Conservation (phyloP, 2,113 vertebrate species). For the Hucho hucho region DNA sequence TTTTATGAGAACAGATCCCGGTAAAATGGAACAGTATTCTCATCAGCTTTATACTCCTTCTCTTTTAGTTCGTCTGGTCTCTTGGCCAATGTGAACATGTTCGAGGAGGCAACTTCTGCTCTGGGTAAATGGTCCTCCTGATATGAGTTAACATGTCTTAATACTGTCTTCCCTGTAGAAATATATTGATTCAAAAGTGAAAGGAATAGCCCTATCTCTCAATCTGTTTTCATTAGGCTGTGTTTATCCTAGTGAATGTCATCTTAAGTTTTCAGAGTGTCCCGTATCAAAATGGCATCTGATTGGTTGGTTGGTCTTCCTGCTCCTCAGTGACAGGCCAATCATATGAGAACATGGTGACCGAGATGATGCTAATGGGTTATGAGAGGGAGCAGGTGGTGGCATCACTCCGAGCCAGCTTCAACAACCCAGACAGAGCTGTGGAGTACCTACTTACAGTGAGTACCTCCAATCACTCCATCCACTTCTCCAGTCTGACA, state of each 20-base stretch:
- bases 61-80: slow-evolving; percentile 79
- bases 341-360: slow-evolving; percentile 96
- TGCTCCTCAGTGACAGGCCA: slow-evolving; percentile 85
- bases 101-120: slow-evolving; percentile 93
- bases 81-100: slow-evolving; percentile 84
- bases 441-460: slow-evolving; percentile 96
- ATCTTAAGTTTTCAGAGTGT: background rate
- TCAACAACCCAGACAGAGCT: slow-evolving; percentile 95
- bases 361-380: slow-evolving; percentile 97
- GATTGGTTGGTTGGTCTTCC: slow-evolving; percentile 12
- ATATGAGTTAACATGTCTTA: too few species aligned
- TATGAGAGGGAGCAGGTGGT: slow-evolving; percentile 92
- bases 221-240: background rate
- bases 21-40: background rate
- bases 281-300: background rate
- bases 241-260: slow-evolving; percentile 1
- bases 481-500: background rate
- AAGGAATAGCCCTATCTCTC: background rate
- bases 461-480: slow-evolving; percentile 48
- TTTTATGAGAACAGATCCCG: background rate
- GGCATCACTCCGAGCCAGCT: slow-evolving; percentile 90
- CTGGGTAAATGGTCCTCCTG: slow-evolving; percentile 78
- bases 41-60: slow-evolving; percentile 19
- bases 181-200: background rate
- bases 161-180: too few species aligned